A percentile compares a stretch with the other conserved stretches of the same genome.
Conservation (phyloP, 2,888 invertebrate genomes). For the Callyntrura guangdongensis region DNA sequence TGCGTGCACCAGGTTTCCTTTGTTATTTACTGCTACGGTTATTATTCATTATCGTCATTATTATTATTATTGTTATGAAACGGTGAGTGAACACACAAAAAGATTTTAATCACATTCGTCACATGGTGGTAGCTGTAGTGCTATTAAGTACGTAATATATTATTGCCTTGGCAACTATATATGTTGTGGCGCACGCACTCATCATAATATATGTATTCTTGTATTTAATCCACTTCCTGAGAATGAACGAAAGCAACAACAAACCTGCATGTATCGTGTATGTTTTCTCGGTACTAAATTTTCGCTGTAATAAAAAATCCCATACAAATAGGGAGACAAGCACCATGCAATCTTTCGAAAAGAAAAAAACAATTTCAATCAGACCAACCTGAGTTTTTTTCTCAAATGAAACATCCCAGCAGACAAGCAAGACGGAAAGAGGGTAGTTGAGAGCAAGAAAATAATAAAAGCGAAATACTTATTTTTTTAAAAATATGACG, state of each 20-base stretch:
- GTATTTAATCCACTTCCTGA: slow-evolving; percentile 65
- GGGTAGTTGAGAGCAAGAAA: slow-evolving; percentile 21
- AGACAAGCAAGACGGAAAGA: neutral
- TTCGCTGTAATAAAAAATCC: no score
- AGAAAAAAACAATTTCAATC: slow-evolving; percentile 1
- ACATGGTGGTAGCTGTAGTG: slow-evolving; percentile 33
- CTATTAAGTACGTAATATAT: neutral
- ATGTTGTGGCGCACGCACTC: neutral
- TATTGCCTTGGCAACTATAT: neutral
- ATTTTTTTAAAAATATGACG: slow-evolving; percentile 62
- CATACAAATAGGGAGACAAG: neutral
- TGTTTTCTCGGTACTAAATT: slow-evolving; percentile 13
- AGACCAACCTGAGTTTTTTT: slow-evolving; percentile 2
- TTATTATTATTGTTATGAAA: slow-evolving; percentile 45
- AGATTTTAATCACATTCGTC: slow-evolving; percentile 62
- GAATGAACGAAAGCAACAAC: slow-evolving; percentile 53
- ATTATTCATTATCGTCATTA: slow-evolving; percentile 42
- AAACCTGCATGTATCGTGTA: neutral
- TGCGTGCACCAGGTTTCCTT: slow-evolving; percentile 57
- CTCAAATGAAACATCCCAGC: neutral
- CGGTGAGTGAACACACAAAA: slow-evolving; percentile 55
- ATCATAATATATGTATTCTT: neutral
- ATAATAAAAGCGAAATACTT: neutral
- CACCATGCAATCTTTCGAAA: neutral
- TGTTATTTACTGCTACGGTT: slow-evolving; percentile 25